A percentile compares a stretch with the other conserved stretches of the same genome.
phyloP scores from a whole-genome alignment of 2,797 vertebrate species.

The Melanotaenia pygmaea region DNA sequence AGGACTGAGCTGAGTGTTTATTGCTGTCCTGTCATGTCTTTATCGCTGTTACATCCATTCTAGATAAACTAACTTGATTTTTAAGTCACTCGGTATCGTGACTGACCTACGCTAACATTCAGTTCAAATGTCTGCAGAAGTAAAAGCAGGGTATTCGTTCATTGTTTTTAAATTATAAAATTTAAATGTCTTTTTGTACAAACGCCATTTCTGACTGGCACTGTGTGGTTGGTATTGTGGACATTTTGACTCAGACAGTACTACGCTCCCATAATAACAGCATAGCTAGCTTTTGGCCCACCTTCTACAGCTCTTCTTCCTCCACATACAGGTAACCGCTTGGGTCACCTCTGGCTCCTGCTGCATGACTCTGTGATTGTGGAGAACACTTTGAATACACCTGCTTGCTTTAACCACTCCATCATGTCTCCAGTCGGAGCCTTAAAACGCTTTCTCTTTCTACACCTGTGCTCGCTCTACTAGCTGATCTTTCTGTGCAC shows the following conservation, averaged over 20 bases:
- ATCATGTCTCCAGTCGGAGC: constrained; percentile 10
- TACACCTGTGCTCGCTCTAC: constrained; percentile 2
- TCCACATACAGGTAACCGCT: constrained; percentile 20
- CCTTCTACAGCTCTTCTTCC: constrained; percentile 11
- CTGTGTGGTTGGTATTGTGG: constrained; percentile 47
- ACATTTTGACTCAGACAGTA: constrained; percentile 34
- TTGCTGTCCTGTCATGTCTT: not conserved
- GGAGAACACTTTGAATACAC: constrained; percentile 41
- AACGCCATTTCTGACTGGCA: constrained; percentile 72
- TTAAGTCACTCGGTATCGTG: constrained; percentile 10
- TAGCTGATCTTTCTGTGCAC: not conserved
- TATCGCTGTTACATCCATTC: not conserved
- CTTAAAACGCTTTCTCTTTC: constrained; percentile 17
- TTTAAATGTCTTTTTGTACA: not conserved
- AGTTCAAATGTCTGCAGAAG: constrained; percentile 5
- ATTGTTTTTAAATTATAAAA: constrained; percentile 26
- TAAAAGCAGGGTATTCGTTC: not conserved
- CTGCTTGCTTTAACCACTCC: constrained; percentile 63
- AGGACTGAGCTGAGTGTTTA: constrained; percentile 6
- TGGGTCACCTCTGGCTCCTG: constrained; percentile 16
- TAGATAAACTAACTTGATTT: not conserved
- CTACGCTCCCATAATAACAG: constrained; percentile 6
- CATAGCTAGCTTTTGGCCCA: constrained; percentile 28
- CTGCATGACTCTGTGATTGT: constrained; percentile 47
- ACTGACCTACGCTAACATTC: constrained; percentile 4